A percentile compares a stretch with the other conserved stretches of the same genome.
Evolutionary conservation across 2,797 vertebrate genomes (phyloP).

Genomic region (Psittacula echo): DNA sequence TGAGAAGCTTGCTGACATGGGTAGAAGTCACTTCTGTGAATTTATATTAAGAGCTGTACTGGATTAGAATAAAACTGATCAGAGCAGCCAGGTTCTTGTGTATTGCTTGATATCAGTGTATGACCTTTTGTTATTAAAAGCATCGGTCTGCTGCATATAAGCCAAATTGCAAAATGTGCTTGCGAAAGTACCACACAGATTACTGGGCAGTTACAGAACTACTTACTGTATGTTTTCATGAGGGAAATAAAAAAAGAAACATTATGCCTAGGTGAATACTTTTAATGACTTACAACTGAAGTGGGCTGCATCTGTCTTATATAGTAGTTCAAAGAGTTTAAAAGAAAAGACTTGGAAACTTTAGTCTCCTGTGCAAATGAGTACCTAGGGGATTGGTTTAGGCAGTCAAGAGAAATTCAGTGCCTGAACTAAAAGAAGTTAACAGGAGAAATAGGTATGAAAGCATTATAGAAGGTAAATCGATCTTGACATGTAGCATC

Average conservation of each 20-base stretch:
- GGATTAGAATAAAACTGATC: not conserved
- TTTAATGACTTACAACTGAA: not conserved
- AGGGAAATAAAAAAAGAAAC: slow-evolving; percentile 26
- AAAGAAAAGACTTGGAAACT: not conserved
- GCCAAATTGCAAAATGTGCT: not conserved
- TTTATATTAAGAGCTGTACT: not conserved
- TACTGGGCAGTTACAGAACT: not conserved
- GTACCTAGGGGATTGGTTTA: slow-evolving; percentile 26
- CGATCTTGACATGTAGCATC: not conserved
- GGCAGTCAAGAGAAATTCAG: slow-evolving; percentile 12
- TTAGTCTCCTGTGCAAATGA: not conserved
- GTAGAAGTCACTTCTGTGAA: not conserved
- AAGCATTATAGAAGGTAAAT: slow-evolving; percentile 11
- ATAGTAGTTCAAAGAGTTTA: slow-evolving; percentile 21
- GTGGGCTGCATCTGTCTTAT: slow-evolving; percentile 24
- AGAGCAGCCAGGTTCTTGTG: not conserved
- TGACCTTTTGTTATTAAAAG: not conserved
- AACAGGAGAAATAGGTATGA: not conserved
- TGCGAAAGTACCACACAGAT: not conserved
- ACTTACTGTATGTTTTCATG: not conserved
- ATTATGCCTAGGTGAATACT: not conserved
- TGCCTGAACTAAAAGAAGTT: slow-evolving; percentile 41
- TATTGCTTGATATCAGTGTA: not conserved
- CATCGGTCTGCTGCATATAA: not conserved
- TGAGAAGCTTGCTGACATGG: not conserved